A percentile compares a stretch with the other conserved stretches of the same genome.
Evolutionary conservation across 1,140 invertebrate species (phyloP).

Genomic region (Diorhabda elongata): DNA sequence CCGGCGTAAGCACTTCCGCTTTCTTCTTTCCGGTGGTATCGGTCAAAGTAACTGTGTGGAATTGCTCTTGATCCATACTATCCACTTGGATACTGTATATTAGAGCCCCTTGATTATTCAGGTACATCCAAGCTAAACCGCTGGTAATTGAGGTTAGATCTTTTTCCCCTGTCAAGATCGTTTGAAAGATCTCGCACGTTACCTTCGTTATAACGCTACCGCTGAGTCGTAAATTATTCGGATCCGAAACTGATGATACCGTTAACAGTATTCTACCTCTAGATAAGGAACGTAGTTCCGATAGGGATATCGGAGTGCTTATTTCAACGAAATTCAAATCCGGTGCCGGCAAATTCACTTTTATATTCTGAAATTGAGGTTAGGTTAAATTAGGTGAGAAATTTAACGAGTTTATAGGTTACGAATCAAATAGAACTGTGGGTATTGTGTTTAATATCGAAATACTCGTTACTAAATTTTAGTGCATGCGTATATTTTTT

Average conservation of each 20-base stretch:
- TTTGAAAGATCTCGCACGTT: conserved; percentile 77
- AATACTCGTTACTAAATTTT: no score
- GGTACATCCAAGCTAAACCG: conserved; percentile 74
- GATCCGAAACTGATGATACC: conserved; percentile 61
- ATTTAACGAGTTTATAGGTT: neutral
- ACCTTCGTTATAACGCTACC: conserved; percentile 66
- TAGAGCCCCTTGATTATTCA: conserved; percentile 69
- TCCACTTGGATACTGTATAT: conserved; percentile 67
- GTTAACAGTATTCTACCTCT: conserved; percentile 65
- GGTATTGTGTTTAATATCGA: no score
- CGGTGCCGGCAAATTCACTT: conserved; percentile 65
- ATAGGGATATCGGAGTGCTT: conserved; percentile 63
- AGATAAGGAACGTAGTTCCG: conserved; percentile 66
- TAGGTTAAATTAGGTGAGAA: neutral
- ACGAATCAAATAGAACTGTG: neutral
- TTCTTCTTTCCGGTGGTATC: conserved; percentile 63
- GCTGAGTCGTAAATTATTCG: conserved; percentile 56
- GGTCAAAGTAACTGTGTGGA: conserved; percentile 64
- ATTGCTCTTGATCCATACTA: conserved; percentile 48
- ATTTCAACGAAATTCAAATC: conserved; percentile 73
- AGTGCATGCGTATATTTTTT: no score
- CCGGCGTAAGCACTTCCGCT: conserved; percentile 67
- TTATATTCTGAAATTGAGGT: conserved; percentile 29
- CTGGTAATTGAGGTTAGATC: conserved; percentile 44
- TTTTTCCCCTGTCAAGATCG: conserved; percentile 54